Evolutionary conservation across 2,113 vertebrate species (phyloP).

Genomic region (Lucifuga dentata): DNA sequence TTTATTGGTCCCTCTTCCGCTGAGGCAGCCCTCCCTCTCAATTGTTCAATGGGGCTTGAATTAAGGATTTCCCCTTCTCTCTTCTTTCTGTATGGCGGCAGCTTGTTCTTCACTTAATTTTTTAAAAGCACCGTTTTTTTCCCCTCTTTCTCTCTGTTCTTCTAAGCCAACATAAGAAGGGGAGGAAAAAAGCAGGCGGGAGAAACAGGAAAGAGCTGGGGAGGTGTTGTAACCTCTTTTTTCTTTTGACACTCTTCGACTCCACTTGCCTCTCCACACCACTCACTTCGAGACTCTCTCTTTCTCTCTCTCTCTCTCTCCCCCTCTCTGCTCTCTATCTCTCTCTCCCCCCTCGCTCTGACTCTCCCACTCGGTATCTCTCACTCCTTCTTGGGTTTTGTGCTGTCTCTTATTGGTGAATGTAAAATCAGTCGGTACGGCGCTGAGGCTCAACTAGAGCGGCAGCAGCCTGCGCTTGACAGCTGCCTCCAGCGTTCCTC

Average conservation of each 20-base stretch:
- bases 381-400: slow-evolving; percentile 14
- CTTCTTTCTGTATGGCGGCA: slow-evolving; percentile 37
- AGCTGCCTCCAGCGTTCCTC: slow-evolving; percentile 80
- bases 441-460: slow-evolving; percentile 70
- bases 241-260: slow-evolving; percentile 77
- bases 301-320: slow-evolving; percentile 20
- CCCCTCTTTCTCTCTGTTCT: slow-evolving; percentile 20
- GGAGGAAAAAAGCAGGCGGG: slow-evolving; percentile 31
- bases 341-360: slow-evolving; percentile 27
- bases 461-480: slow-evolving; percentile 69
- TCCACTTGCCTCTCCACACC: slow-evolving; percentile 74
- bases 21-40: slow-evolving; percentile 68
- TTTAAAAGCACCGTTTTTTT: slow-evolving; percentile 41
- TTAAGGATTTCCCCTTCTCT: slow-evolving; percentile 26
- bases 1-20: slow-evolving; percentile 65
- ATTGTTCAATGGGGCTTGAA: slow-evolving; percentile 68
- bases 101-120: slow-evolving; percentile 57
- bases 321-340: slow-evolving; percentile 17
- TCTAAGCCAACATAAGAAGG: slow-evolving; percentile 53
- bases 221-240: slow-evolving; percentile 77
- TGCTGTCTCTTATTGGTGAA: slow-evolving; percentile 80
- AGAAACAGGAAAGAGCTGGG: slow-evolving; percentile 48
- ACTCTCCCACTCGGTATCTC: neutral
- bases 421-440: slow-evolving; percentile 73
- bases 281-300: slow-evolving; percentile 68